Evolutionary conservation across 2,113 vertebrate genomes (phyloP).

Genomic region (Sylvia atricapilla): DNA sequence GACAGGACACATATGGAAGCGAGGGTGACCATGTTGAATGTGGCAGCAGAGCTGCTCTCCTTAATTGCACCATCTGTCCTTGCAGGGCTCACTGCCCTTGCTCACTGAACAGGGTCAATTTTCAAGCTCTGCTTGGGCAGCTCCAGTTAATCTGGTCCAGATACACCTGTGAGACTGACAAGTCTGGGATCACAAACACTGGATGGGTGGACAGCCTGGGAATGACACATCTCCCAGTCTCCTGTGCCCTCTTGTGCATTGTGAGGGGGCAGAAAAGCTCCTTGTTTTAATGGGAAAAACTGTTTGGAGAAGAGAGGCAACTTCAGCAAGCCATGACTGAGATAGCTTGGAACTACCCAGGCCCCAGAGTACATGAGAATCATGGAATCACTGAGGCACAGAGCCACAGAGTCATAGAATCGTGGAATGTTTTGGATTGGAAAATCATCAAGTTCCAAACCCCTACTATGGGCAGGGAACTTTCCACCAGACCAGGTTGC

Average conservation of each 20-base stretch:
- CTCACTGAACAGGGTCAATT: not conserved
- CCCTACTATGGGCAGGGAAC: not conserved
- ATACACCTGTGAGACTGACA: not conserved
- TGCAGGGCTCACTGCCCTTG: not conserved
- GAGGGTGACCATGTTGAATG: not conserved
- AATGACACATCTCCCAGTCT: not conserved
- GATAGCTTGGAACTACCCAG: not conserved
- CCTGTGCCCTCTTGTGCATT: not conserved
- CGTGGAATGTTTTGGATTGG: not conserved
- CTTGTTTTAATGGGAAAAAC: not conserved
- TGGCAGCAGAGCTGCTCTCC: not conserved
- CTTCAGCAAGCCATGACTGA: not conserved
- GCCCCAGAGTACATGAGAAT: not conserved
- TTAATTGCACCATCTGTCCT: slow-evolving; percentile 40
- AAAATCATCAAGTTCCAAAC: not conserved
- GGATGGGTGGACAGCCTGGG: not conserved
- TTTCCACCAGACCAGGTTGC: not conserved
- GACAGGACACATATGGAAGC: not conserved
- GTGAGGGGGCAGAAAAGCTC: not conserved
- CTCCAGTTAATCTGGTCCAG: not conserved
- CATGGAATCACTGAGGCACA: not conserved
- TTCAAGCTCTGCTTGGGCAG: not conserved
- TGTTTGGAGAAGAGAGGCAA: not conserved
- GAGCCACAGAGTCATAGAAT: not conserved
- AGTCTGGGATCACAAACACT: not conserved